Evolutionary conservation across 1,140 invertebrate genomes (phyloP).

Genomic region (Copidosoma floridanum): DNA sequence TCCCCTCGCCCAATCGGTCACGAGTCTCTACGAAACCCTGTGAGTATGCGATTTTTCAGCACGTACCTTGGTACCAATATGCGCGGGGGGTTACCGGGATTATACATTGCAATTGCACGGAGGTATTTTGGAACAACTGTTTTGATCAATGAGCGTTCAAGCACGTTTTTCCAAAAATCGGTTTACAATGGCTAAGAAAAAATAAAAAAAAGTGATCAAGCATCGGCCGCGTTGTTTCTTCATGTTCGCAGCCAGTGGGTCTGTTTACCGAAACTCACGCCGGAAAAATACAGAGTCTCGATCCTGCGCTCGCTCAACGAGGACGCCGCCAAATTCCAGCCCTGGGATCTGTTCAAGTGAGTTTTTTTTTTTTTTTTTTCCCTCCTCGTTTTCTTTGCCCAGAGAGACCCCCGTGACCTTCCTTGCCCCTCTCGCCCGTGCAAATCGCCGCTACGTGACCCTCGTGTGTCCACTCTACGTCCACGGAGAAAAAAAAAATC

Average conservation of each 20-base stretch:
- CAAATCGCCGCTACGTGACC: not conserved
- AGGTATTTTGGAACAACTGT: too few relatives aligned
- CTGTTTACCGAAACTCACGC: slow-evolving; percentile 42
- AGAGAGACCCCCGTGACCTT: not conserved
- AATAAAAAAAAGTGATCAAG: too few relatives aligned
- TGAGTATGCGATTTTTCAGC: slow-evolving; percentile 37
- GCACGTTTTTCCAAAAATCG: too few relatives aligned
- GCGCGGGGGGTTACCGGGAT: too few relatives aligned
- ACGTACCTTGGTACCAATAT: too few relatives aligned
- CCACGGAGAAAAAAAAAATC: too few relatives aligned
- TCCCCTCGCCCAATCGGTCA: slow-evolving; percentile 44
- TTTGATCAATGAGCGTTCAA: too few relatives aligned
- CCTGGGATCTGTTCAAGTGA: slow-evolving; percentile 41
- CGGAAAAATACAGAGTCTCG: slow-evolving; percentile 44
- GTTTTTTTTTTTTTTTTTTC: not conserved
- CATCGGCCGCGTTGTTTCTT: not conserved
- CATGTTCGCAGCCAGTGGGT: slow-evolving; percentile 36
- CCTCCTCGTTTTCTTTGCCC: not conserved
- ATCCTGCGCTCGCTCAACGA: slow-evolving; percentile 37
- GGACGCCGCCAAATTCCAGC: slow-evolving; percentile 36
- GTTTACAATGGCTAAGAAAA: too few relatives aligned
- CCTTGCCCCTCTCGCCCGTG: too few relatives aligned
- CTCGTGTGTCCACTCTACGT: too few relatives aligned
- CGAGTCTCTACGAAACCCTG: slow-evolving; percentile 38
- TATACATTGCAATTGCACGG: too few relatives aligned